These are phyloP conservation scores for Apotomis turbidana DNA, from an alignment of 2,888 invertebrate species.

Conservation along the genomic window DNA sequence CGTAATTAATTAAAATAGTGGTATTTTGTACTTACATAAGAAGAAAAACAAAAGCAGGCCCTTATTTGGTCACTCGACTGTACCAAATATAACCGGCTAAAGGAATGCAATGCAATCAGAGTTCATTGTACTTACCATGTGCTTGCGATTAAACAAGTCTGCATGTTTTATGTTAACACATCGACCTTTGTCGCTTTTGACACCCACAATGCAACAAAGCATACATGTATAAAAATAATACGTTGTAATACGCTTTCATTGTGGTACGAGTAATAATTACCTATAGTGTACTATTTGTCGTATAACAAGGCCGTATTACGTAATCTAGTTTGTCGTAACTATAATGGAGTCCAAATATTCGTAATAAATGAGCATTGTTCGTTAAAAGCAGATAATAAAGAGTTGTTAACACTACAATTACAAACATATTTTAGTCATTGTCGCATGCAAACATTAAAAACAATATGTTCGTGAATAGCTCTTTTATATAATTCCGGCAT, in stretches of 20 bases:
- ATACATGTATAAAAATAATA: background rate
- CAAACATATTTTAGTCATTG: background rate
- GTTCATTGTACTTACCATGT: conserved; percentile 19
- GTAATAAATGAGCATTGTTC: conserved; percentile 2
- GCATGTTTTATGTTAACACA: conserved; percentile 4
- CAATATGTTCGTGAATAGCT: no score
- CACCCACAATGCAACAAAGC: background rate
- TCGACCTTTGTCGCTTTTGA: conserved; percentile 15
- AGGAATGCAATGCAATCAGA: conserved; percentile 4
- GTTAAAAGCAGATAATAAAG: background rate
- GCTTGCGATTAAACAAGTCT: conserved; percentile 6
- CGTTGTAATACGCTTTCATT: background rate
- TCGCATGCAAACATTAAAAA: background rate
- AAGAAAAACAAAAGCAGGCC: background rate
- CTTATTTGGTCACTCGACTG: background rate
- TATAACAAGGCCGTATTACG: conserved; percentile 7
- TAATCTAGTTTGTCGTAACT: conserved; percentile 1
- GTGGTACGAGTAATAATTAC: background rate
- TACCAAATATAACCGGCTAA: background rate
- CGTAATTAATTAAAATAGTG: no score
- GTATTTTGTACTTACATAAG: background rate
- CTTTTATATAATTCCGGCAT: no score
- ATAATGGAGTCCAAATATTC: background rate
- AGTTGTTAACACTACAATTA: background rate
- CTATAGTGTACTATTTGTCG: background rate